A percentile compares a stretch with the other conserved stretches of the same genome.
Conservation (phyloP, 2,113 vertebrate species). For the Anhinga rufa region DNA sequence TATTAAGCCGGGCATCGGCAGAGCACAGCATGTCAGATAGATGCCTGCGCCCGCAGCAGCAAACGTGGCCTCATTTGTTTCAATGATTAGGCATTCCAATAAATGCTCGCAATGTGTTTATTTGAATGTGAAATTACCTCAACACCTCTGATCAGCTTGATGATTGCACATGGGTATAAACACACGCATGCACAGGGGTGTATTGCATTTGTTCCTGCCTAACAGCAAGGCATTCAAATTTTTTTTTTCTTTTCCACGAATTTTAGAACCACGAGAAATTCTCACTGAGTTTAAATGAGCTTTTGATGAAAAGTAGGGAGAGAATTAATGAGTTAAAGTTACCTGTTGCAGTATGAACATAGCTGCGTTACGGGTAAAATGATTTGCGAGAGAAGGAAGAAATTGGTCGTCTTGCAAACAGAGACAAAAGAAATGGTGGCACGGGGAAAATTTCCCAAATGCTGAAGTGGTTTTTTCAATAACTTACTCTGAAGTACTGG, state of each 20-base stretch:
- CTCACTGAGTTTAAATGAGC: background rate
- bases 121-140: conserved; percentile 39
- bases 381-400: background rate
- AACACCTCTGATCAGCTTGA: background rate
- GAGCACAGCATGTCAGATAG: background rate
- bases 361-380: background rate
- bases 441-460: background rate
- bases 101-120: background rate
- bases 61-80: background rate
- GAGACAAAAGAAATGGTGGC: background rate
- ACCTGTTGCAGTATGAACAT: background rate
- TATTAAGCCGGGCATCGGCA: background rate
- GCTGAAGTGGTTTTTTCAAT: background rate
- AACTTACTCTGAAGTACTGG: background rate
- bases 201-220: background rate
- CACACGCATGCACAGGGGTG: background rate
- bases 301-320: background rate
- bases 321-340: background rate
- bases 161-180: background rate
- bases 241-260: accelerated
- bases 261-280: background rate
- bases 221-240: background rate
- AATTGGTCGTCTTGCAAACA: background rate
- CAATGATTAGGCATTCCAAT: background rate
- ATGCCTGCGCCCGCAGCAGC: background rate